Evolutionary conservation across 2,888 invertebrate genomes (phyloP).

Genomic region (Isotomurus palustris): DNA sequence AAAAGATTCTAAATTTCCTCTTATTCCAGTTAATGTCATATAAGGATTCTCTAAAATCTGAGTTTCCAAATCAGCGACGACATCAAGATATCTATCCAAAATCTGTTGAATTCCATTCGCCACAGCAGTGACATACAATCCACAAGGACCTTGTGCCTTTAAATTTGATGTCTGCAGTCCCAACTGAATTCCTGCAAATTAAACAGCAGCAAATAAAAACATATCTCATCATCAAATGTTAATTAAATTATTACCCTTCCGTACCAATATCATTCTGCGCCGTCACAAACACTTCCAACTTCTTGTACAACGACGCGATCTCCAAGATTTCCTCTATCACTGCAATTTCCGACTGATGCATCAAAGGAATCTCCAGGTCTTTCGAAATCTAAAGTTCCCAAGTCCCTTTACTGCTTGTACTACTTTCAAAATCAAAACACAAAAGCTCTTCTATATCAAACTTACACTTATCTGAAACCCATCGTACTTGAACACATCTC

Average conservation of each 20-base stretch:
- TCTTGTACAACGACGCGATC: slow-evolving; percentile 37
- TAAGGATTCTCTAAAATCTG: slow-evolving; percentile 37
- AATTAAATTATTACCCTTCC: background rate
- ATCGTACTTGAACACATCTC: slow-evolving; percentile 39
- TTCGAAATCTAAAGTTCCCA: slow-evolving; percentile 25
- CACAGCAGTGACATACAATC: slow-evolving; percentile 36
- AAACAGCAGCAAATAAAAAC: too few relatives aligned
- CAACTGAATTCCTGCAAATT: too few relatives aligned
- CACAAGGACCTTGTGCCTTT: slow-evolving; percentile 13
- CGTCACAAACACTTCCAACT: slow-evolving; percentile 33
- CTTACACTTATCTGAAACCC: slow-evolving; percentile 30
- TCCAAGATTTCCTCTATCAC: slow-evolving; percentile 40
- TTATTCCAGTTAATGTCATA: slow-evolving; percentile 36
- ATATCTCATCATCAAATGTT: background rate
- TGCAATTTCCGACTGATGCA: slow-evolving; percentile 38
- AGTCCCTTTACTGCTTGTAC: too few relatives aligned
- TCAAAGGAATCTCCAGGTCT: slow-evolving; percentile 33
- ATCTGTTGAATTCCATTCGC: slow-evolving; percentile 41
- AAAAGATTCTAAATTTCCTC: slow-evolving; percentile 34
- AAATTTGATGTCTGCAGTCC: too few relatives aligned
- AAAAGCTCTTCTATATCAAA: background rate
- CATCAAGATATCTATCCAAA: slow-evolving; percentile 31
- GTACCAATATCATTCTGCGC: background rate
- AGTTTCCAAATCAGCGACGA: slow-evolving; percentile 34
- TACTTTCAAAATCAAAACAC: background rate